Evolutionary conservation across 2,797 vertebrate genomes (phyloP), one percentile per base, ranked within the genome.

Genomic region (Arremon brunneinucha): DNA sequence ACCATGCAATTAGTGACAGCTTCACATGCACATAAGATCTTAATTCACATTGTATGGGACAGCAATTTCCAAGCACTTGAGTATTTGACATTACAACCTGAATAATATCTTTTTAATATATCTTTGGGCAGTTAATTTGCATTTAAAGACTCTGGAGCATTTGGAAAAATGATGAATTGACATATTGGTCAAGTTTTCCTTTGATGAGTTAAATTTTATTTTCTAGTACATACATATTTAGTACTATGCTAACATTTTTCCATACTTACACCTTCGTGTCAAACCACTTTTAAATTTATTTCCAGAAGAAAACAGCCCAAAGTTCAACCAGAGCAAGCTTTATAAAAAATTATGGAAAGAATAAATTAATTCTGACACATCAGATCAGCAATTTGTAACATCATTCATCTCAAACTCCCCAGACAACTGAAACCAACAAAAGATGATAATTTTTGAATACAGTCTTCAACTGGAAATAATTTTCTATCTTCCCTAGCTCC

Each of bases 361-460:
- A 94, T 95, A 95, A 97, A 97, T 97, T 96, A 97, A 95, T 96
- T 96, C 93, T 96, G 95, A 98, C 96, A 97, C 62, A 95, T 94
- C 91, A 77, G 92, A 98, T 97, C 95, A 97, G 94, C 91, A 95
- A 96, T 96, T 97, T 97, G 91, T 96, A 95, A 90, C 87, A 96
- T 97, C 97, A 85, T 95, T 95, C 89, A 94, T 96, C 89, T 95
- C 93, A 87, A 95, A 95, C 89, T 97, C 97, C 94, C 95, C 43
- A 77, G 94, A 94, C 90, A 96, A 95, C 76, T 92, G 94, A 96
- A 97, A 92, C 62, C 84, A 96, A 89, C 89, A 94, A 86, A 95
- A 95, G 83, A 96, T 83, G 79, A 96, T 97, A 18, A 65, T 94
- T 96, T 96, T 91, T 87, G 93, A 96, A 81, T 91, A 87, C 47